Conservation (phyloP, 2,797 vertebrate species). For the Gymnodraco acuticeps region DNA sequence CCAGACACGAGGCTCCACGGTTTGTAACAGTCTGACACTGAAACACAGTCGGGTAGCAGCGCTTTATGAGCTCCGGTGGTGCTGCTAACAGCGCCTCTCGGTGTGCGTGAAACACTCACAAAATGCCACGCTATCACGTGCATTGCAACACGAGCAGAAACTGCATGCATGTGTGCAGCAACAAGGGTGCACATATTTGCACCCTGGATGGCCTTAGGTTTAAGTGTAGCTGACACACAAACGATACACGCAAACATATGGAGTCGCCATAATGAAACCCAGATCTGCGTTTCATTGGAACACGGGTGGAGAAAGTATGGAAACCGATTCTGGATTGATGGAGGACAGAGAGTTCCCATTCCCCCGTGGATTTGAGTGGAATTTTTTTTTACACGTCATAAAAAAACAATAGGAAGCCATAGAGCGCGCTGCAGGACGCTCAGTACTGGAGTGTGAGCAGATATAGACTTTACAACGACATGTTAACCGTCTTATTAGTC, state of each 20-base stretch:
- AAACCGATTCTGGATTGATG: slow-evolving; percentile 44
- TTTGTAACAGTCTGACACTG: slow-evolving; percentile 56
- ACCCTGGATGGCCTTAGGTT: slow-evolving; percentile 6
- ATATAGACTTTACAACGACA: slow-evolving; percentile 50
- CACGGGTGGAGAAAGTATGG: slow-evolving; percentile 35
- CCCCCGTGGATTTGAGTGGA: slow-evolving; percentile 67
- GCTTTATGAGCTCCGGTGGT: slow-evolving; percentile 24
- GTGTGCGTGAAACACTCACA: slow-evolving; percentile 28
- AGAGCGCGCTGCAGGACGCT: slow-evolving; percentile 70
- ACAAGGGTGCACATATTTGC: slow-evolving; percentile 3
- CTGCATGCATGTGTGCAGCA: slow-evolving; percentile 2
- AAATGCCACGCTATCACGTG: slow-evolving; percentile 3
- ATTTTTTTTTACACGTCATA: slow-evolving; percentile 80
- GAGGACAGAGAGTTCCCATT: slow-evolving; percentile 68
- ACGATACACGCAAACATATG: slow-evolving; percentile 20
- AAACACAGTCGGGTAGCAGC: slow-evolving; percentile 46
- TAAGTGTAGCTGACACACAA: slow-evolving; percentile 24
- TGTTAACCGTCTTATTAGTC: slow-evolving; percentile 63
- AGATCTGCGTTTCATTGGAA: slow-evolving; percentile 54
- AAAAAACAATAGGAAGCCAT: slow-evolving; percentile 75
- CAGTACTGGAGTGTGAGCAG: slow-evolving; percentile 60
- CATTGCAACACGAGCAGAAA: background rate
- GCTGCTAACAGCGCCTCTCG: slow-evolving; percentile 13
- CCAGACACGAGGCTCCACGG: slow-evolving; percentile 61
- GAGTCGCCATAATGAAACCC: slow-evolving; percentile 57